Conservation (phyloP, 2,797 vertebrate species). For the Lutjanus argentimaculatus region DNA sequence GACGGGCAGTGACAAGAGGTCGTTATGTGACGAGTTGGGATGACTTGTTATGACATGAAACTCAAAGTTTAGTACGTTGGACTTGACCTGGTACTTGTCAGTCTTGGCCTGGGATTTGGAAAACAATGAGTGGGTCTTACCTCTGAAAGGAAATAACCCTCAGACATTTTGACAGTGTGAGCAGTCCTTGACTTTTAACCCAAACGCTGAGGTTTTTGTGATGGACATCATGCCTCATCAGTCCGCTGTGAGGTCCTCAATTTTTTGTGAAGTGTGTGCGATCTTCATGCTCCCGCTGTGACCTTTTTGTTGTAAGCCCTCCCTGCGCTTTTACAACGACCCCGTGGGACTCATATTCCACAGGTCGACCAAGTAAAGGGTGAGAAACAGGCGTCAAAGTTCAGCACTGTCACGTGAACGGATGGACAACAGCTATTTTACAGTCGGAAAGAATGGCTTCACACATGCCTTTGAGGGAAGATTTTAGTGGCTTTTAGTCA, state of each 20-base stretch:
- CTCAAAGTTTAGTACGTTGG: too few species aligned
- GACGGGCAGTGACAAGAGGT: too few species aligned
- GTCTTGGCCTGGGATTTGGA: too few species aligned
- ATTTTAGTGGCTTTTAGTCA: constrained; percentile 39
- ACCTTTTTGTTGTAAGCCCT: constrained; percentile 33
- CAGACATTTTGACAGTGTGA: constrained; percentile 1
- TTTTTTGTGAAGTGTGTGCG: constrained; percentile 55
- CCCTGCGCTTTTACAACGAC: constrained; percentile 49
- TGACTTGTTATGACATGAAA: too few species aligned
- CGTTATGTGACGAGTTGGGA: too few species aligned
- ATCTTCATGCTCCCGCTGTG: constrained; percentile 47
- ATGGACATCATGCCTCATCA: constrained; percentile 42
- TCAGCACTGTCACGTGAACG: constrained; percentile 54
- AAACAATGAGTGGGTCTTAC: too few species aligned
- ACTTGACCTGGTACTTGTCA: too few species aligned
- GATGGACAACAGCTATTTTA: constrained; percentile 60
- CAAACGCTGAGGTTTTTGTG: neutral
- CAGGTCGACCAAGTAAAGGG: constrained; percentile 49
- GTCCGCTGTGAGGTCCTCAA: constrained; percentile 43
- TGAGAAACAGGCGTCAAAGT: constrained; percentile 54
- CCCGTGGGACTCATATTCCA: constrained; percentile 49
- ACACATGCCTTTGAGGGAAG: constrained; percentile 51
- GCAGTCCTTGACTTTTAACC: constrained; percentile 23
- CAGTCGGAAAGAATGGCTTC: constrained; percentile 58
- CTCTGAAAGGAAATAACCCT: neutral